These are phyloP conservation scores for Saxicola maurus DNA, from an alignment of 2,797 vertebrate genomes.

Conservation along the genomic window DNA sequence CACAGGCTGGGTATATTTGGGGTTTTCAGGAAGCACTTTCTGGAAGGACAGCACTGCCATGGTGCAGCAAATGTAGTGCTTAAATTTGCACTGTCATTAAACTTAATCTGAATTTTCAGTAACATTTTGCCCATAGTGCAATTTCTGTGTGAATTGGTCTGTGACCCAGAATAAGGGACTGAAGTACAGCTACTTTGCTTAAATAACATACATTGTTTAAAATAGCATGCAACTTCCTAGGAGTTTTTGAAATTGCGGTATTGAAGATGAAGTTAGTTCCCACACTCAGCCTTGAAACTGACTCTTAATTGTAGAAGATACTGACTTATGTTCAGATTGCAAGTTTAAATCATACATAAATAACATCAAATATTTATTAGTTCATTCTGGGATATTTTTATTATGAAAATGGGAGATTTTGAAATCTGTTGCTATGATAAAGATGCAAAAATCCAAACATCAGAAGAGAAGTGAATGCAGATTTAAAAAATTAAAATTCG, in stretches of 20 bases:
- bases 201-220: not conserved
- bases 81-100: not conserved
- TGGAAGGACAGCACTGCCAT: not conserved
- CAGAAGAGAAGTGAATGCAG: not conserved
- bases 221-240: not conserved
- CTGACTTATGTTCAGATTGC: not conserved
- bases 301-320: not conserved
- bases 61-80: not conserved
- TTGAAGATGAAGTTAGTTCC: not conserved
- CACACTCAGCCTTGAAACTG: not conserved
- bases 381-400: not conserved
- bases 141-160: not conserved
- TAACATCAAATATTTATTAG: not conserved
- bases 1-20: not conserved
- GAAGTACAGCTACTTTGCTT: not conserved
- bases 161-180: not conserved
- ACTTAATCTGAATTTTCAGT: not conserved
- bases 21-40: not conserved
- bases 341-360: not conserved
- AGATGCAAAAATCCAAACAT: not conserved
- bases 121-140: not conserved
- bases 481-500: not conserved
- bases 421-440: not conserved
- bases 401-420: not conserved
- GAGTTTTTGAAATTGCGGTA: not conserved